Evolutionary conservation across 2,797 vertebrate genomes (phyloP).

Genomic region (Anomalospiza imberbis): DNA sequence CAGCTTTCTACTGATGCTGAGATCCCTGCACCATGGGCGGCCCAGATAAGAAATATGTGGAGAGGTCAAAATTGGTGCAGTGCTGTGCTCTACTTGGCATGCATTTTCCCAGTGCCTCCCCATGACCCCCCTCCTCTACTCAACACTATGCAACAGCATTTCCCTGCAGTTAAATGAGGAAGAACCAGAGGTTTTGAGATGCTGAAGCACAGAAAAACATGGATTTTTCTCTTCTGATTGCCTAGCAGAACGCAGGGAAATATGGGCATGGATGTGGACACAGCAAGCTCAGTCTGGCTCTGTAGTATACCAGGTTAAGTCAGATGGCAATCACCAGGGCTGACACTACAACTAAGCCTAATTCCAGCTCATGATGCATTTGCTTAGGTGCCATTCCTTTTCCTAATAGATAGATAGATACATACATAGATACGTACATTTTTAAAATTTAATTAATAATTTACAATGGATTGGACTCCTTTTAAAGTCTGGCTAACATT

Average conservation of each 20-base stretch:
- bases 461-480: neutral
- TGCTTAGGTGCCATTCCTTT: neutral
- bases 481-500: neutral
- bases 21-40: neutral
- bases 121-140: neutral
- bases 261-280: neutral
- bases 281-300: neutral
- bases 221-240: neutral
- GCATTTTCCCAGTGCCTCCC: neutral
- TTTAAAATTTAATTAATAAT: neutral
- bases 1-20: neutral
- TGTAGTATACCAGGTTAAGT: neutral
- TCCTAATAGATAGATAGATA: neutral
- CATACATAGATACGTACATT: accelerated
- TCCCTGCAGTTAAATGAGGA: neutral
- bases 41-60: neutral
- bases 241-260: neutral
- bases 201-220: neutral
- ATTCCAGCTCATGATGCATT: neutral
- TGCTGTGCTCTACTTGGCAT: neutral
- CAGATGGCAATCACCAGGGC: neutral
- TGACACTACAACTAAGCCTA: neutral
- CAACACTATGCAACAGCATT: neutral
- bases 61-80: neutral
- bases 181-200: neutral